Evolutionary conservation across 2,888 invertebrate species (phyloP).

Genomic region (Drosophila multiciliata): DNA sequence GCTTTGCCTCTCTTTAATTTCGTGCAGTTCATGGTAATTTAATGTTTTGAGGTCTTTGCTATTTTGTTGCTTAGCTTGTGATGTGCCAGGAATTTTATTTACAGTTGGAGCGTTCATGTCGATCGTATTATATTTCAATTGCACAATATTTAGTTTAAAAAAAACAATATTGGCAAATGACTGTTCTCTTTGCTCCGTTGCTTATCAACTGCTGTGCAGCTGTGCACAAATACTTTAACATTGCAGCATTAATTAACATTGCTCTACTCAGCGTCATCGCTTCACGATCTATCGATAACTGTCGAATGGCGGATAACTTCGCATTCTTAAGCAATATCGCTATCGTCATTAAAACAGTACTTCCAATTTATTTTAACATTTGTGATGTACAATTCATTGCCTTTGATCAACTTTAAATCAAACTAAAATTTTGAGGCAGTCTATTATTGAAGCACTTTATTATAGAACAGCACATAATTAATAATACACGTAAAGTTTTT

Average conservation of each 20-base stretch:
- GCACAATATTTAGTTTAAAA: background rate
- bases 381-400: background rate
- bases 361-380: background rate
- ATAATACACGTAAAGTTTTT: background rate
- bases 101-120: conserved; percentile 48
- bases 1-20: conserved; percentile 81
- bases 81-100: conserved; percentile 75
- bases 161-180: background rate
- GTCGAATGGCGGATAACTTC: background rate
- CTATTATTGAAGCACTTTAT: background rate
- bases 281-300: background rate
- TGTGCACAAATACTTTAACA: background rate
- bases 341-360: background rate
- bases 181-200: background rate
- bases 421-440: background rate
- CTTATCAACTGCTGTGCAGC: background rate
- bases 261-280: background rate
- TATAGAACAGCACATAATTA: background rate
- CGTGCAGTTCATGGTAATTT: conserved; percentile 73
- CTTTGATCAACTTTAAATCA: background rate
- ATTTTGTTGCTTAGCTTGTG: conserved; percentile 70
- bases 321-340: background rate
- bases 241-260: background rate
- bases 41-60: conserved; percentile 77
- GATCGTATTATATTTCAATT: conserved; percentile 7